Evolutionary conservation across 2,113 vertebrate genomes (phyloP).

Genomic region (Eubucco bourcierii): DNA sequence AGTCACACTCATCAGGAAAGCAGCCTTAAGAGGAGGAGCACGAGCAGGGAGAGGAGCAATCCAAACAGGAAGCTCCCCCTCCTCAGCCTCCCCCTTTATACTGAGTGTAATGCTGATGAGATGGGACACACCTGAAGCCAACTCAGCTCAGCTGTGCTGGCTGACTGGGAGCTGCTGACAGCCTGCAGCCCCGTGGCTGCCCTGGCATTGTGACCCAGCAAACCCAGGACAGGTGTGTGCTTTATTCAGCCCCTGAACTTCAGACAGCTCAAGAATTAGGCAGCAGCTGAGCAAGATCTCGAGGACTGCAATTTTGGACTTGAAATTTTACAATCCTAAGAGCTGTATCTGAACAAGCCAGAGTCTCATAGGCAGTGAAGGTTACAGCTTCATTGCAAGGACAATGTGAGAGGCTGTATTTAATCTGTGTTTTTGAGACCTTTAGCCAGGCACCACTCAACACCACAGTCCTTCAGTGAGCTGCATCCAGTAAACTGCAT

Average conservation of each 20-base stretch:
- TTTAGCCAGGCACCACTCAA: neutral
- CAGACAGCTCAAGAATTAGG: neutral
- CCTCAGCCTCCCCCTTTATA: too few relatives aligned
- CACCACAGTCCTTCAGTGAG: neutral
- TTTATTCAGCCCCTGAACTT: neutral
- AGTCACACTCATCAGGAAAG: too few relatives aligned
- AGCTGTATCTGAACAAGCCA: neutral
- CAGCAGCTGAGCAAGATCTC: neutral
- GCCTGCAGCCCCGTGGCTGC: too few relatives aligned
- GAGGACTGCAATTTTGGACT: neutral
- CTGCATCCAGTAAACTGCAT: neutral
- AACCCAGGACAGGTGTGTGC: too few relatives aligned
- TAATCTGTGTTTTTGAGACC: neutral
- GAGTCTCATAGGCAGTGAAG: neutral
- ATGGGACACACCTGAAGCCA: too few relatives aligned
- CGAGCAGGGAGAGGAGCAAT: too few relatives aligned
- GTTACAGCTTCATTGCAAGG: neutral
- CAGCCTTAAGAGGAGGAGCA: too few relatives aligned
- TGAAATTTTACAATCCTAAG: neutral
- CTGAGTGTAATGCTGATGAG: too few relatives aligned
- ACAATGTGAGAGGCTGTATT: neutral
- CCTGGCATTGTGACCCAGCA: too few relatives aligned
- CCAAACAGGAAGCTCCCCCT: too few relatives aligned
- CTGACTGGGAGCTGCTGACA: too few relatives aligned
- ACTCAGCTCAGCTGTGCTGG: too few relatives aligned